Evolutionary conservation across 2,797 vertebrate genomes (phyloP), one percentile per base, ranked within the genome.

Genomic region (Myotis findleyi): DNA sequence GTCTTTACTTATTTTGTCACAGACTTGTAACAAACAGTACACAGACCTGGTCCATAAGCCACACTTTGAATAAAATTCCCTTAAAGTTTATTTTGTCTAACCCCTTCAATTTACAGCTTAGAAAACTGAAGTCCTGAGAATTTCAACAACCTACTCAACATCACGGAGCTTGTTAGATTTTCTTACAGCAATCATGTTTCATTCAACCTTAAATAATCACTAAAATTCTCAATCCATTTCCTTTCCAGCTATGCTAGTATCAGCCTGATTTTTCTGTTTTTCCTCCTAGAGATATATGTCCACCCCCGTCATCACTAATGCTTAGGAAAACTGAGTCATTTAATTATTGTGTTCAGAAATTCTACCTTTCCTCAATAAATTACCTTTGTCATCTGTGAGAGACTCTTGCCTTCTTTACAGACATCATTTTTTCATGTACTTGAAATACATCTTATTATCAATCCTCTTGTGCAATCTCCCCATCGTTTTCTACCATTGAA

Each of bases 401-500:
- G 85, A 51, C 41, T 95, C 87, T 85, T 62, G 53, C 71, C 87
- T 96, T 93, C 88, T 92, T 49, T 69, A 71, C 51, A 81, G 83
- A 84, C 85, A 91, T 49, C 93, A 88, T 97, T 87, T 95, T 96
- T 96, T 85, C 85, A 62, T 75, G 82, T 87, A 82, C 87, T 96
- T 97, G 79, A 95, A 97, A 91, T 57, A 72, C 59, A 91, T 92
- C 79, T 96, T 89, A 84, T 96, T 96, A 97, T 90, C 90, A 93
- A 53, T 81, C 59, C 95, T 96, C 90, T 93, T 84, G 83, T 95
- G 85, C 66, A 93, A 87, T 94, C 82, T 96, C 86, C 69, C 64
- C 69, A 96, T 93, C 72, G 87, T 95, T 96, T 97, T 71, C 94
- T n/a, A 93, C 72, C 76, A 95, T 94, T 91, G 94, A 95, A 95